Percentiles rank a stretch among this genome's conserved stretches.
Evolutionary conservation across 2,888 invertebrate species (phyloP).

Genomic region (Diaphora mendica): DNA sequence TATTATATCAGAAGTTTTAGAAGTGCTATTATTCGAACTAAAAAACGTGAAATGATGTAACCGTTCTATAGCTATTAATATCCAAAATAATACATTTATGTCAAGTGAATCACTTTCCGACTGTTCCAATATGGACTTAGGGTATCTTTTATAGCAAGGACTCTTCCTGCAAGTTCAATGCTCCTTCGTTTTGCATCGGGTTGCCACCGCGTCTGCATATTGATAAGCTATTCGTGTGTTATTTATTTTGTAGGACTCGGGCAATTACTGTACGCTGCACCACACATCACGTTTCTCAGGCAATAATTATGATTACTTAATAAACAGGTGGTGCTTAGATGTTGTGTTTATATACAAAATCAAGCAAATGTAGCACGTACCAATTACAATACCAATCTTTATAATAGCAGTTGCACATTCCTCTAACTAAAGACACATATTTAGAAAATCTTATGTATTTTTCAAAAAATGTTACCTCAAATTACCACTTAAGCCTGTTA

Average conservation of each 20-base stretch:
- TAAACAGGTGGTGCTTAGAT: neutral
- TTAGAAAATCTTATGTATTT: constrained; percentile 21
- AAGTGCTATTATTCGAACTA: constrained; percentile 20
- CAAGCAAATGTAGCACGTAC: neutral
- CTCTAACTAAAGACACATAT: constrained; percentile 27
- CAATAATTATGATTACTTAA: neutral
- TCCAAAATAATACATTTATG: constrained; percentile 63
- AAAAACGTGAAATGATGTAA: constrained; percentile 48
- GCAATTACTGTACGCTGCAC: constrained; percentile 1
- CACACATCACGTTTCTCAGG: neutral
- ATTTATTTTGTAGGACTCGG: constrained; percentile 34
- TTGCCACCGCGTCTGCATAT: constrained; percentile 77
- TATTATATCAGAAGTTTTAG: neutral
- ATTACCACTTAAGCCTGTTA: constrained; percentile 60
- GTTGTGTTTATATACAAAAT: constrained; percentile 8
- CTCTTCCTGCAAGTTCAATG: constrained; percentile 81
- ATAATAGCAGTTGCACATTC: constrained; percentile 8
- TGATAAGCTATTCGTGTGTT: constrained; percentile 59
- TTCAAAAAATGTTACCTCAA: constrained; percentile 41
- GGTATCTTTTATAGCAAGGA: constrained; percentile 72
- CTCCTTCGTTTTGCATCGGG: constrained; percentile 78
- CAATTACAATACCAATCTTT: neutral
- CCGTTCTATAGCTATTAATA: constrained; percentile 41
- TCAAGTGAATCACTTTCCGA: constrained; percentile 69
- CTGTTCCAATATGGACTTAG: constrained; percentile 63